Percentiles rank a stretch among this genome's conserved stretches.
Conservation (phyloP, 2,113 vertebrate species). For the Halichoeres trimaculatus region DNA sequence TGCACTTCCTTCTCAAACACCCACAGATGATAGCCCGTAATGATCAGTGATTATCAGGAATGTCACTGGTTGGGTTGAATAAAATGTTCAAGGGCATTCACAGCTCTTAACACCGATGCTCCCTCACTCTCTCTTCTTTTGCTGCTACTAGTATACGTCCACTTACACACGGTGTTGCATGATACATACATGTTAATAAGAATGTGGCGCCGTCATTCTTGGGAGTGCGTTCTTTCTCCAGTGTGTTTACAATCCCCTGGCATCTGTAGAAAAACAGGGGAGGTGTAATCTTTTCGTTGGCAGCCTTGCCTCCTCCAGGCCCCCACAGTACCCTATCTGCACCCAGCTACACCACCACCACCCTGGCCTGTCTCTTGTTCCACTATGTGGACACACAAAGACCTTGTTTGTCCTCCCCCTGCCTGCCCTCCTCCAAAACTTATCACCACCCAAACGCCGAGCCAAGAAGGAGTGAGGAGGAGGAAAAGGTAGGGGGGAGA, state of each 20-base stretch:
- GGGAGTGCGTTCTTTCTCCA: constrained; percentile 58
- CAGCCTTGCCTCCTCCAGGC: constrained; percentile 63
- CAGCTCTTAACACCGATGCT: constrained; percentile 9
- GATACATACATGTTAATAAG: constrained; percentile 27
- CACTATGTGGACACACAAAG: constrained; percentile 81
- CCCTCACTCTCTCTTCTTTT: constrained; percentile 8
- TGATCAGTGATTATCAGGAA: constrained; percentile 27
- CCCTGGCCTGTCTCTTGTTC: constrained; percentile 68
- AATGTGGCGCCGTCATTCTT: constrained; percentile 58
- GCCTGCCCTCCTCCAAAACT: constrained; percentile 74
- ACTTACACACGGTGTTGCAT: constrained; percentile 13
- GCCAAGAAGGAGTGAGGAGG: constrained; percentile 51
- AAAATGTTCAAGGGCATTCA: constrained; percentile 30
- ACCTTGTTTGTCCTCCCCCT: constrained; percentile 81
- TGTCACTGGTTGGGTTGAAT: constrained; percentile 29
- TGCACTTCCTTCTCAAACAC: constrained; percentile 45
- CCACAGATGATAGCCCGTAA: constrained; percentile 47
- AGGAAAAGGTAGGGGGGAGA: neutral
- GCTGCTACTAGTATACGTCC: neutral
- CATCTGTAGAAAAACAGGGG: constrained; percentile 60
- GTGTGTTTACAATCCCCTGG: constrained; percentile 71
- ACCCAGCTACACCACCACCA: constrained; percentile 55
- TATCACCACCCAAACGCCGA: constrained; percentile 79
- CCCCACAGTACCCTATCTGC: constrained; percentile 63
- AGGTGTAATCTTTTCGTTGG: constrained; percentile 67